Evolutionary conservation across 30 jellyfish, hydroid and myxozoan species (phyloP), one percentile per base, ranked within the genome.

Genomic region (Hydractinia symbiolongicarpus): DNA sequence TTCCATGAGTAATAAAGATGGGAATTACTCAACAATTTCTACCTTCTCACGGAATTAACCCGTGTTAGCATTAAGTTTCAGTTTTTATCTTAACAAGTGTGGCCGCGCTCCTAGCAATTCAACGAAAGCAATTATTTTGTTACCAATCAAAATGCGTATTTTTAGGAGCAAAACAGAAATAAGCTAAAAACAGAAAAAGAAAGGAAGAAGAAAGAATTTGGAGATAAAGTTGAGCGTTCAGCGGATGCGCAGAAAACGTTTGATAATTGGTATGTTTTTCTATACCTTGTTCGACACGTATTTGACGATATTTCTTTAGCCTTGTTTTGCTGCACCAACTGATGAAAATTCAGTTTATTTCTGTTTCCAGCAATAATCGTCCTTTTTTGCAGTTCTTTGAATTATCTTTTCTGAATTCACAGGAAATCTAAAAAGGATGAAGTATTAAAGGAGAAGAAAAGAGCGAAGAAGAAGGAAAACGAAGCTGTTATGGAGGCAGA

Each of bases 371-470:
- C 1, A 1, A 30, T 1, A 30, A 30, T 30, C 44, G 44, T 30
- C 2, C 44, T 30, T 30, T 30, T 30, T 30, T 2, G 44, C 44
- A 30, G 44, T 30, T 30, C 44, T 13, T 58, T 16, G 69, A 68
- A 68, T 13, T n/a, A 10, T 10, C 13, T 11, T 72, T 17, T 7
- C 60, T 52, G 64, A 7, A 72, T 17, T 52, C 5, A 20, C n/a
- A 88, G 96, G 96, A 88, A 88, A 61, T 76, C 91, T 61, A 78
- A 72, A 54, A 88, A 88, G 68, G 96, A 88, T 21, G 89, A 76
- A 15, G 7, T 71, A 15, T 76, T 88, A n/a, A 83, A 61, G 50
- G 89, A 83, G n/a, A 77, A 88, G 72, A 54, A 11, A 44, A 82
- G 52, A 69, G 93, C 77, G 53, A 80, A 68, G 77, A 88, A 83